Base-by-base conservation (phyloP, 37 sponge, comb jelly and placozoan species). In the Ephydatia muelleri region DNA sequence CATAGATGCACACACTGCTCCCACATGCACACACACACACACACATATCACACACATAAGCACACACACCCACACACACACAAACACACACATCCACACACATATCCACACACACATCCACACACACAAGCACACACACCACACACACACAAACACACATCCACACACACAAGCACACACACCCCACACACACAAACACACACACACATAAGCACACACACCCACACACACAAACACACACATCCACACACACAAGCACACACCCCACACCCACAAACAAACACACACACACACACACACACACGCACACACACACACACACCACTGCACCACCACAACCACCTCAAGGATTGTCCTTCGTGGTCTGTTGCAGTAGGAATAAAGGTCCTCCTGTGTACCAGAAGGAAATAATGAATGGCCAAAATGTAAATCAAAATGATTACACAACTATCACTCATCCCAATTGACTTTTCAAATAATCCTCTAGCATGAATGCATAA, bases 291-390 rank as follows among this genome's bases (percentile, higher is more conserved):
- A 5, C 26, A 13, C 72, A 72, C 72, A 72, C 72, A 13, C 33
- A 4, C 6, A 8, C 8, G 8, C 12, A 49, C 47, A 79, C 64
- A 79, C n/a, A 26, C 11, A 76, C 5, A 4, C 77, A 38, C 32
- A n/a, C 22, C 9, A 0, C 27, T 30, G 26, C 22, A 80, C n/a
- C n/a, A n/a, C n/a, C 26, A 29, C 38, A 28, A 3, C 31, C 36
- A 91, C 97, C 87, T 98, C 99, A 12, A 94, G 76, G 11, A 96
- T 90, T 21, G 88, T 99, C 34, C 97, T 89, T 34, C 94, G 75
- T 3, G 94, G 94, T 68, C 97, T 28, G 32, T 93, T 88, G 65
- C 97, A 97, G 83, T 99, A 99, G 2, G 92, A 83, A 78, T 83
- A 99, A 37, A 93, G 87, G 64, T 99, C 99, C 65, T 99, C 99